Evolutionary conservation across 2,113 vertebrate species (phyloP).

Genomic region (Microtus richardsoni): DNA sequence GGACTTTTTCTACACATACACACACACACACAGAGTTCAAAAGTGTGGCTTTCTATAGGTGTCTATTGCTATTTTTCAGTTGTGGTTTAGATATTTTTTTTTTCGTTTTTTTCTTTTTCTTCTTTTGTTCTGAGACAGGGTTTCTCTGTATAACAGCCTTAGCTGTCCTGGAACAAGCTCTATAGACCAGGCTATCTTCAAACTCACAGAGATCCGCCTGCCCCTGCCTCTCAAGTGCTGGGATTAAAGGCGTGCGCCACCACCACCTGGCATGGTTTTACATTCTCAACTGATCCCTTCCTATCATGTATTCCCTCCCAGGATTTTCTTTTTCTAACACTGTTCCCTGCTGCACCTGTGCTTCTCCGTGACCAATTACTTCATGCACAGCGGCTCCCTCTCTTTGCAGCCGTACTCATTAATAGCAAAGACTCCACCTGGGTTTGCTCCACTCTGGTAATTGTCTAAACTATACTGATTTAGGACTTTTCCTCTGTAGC

Average conservation of each 20-base stretch:
- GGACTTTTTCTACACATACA: neutral
- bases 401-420: neutral
- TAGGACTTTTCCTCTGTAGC: slow-evolving; percentile 23
- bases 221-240: too few relatives aligned
- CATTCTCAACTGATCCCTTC: neutral
- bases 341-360: neutral
- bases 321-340: neutral
- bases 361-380: neutral
- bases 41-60: neutral
- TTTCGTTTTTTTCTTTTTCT: too few relatives aligned
- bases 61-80: neutral
- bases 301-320: neutral
- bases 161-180: too few relatives aligned
- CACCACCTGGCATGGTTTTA: neutral
- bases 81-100: neutral
- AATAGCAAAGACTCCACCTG: neutral
- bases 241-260: neutral
- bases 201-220: too few relatives aligned
- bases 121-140: too few relatives aligned
- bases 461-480: neutral
- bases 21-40: too few relatives aligned
- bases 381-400: neutral
- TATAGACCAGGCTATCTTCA: too few relatives aligned
- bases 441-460: neutral
- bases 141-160: too few relatives aligned